phyloP scores from a whole-genome alignment of 2,888 invertebrate genomes.

The Acleris literana region DNA sequence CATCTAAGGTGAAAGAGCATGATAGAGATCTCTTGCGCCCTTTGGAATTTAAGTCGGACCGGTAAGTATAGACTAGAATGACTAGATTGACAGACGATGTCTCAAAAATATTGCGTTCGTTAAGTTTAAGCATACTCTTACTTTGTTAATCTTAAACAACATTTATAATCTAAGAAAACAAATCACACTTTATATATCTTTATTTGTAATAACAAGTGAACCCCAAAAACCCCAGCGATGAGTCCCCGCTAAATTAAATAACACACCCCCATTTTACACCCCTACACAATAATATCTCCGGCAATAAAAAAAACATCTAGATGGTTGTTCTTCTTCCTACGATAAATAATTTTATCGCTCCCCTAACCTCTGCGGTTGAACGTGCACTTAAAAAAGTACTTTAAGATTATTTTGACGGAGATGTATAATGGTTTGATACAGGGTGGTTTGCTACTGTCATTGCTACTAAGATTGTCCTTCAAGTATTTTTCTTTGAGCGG shows the following conservation, averaged over 20 bases:
- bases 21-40: no score
- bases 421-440: slow-evolving; percentile 1
- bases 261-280: slow-evolving; percentile 34
- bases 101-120: no score
- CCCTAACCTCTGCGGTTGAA: slow-evolving; percentile 6
- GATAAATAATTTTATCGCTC: slow-evolving; percentile 29
- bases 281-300: slow-evolving; percentile 28
- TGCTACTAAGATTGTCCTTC: no score
- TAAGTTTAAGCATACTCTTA: no score
- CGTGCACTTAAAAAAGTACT: slow-evolving; percentile 16
- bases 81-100: no score
- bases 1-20: no score
- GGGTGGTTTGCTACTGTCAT: no score
- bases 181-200: slow-evolving; percentile 19
- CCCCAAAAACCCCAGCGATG: slow-evolving; percentile 10
- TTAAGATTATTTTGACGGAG: slow-evolving; percentile 8
- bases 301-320: slow-evolving; percentile 23
- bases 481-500: no score
- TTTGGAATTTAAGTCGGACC: no score
- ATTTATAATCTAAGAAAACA: neutral
- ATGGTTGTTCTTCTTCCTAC: slow-evolving; percentile 16
- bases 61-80: no score
- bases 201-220: slow-evolving; percentile 4
- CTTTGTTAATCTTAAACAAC: no score
- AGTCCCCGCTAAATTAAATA: slow-evolving; percentile 32